Evolutionary conservation across 1,140 invertebrate species (phyloP).

Genomic region (Cherax destructor): DNA sequence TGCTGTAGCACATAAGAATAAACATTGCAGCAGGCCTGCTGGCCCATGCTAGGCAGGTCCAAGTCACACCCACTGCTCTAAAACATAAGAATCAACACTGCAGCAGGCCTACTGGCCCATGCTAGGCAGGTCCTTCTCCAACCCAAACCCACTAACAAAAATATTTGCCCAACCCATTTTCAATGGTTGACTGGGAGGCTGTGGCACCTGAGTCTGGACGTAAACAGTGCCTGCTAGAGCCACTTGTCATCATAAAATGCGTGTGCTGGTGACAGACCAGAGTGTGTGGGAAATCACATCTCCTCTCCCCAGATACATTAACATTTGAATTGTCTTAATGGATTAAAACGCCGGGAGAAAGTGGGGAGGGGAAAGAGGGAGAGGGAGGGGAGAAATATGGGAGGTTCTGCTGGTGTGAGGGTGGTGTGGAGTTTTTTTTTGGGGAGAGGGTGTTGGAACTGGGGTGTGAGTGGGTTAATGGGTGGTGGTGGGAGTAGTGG

Average conservation of each 20-base stretch:
- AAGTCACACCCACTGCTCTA: no score
- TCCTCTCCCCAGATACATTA: conserved; percentile 50
- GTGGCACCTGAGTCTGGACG: no score
- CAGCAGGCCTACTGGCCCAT: no score
- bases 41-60: no score
- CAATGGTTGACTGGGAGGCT: no score
- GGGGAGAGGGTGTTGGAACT: not conserved
- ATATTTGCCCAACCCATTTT: no score
- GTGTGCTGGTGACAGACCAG: conserved; percentile 50
- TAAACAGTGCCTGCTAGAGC: not conserved
- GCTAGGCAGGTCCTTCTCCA: no score
- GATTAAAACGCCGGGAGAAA: conserved; percentile 41
- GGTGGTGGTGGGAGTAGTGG: not conserved
- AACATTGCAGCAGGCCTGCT: no score
- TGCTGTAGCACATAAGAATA: no score
- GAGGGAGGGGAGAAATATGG: not conserved
- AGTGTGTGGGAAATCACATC: conserved; percentile 25
- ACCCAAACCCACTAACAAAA: no score
- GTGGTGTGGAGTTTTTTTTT: not conserved
- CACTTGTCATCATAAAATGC: conserved; percentile 57
- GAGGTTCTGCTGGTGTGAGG: not conserved
- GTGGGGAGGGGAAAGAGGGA: not conserved
- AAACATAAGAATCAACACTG: no score
- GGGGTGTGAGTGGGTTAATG: not conserved
- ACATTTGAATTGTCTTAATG: conserved; percentile 61